Conservation (phyloP, 2,888 invertebrate genomes). For the Arge pagana region DNA sequence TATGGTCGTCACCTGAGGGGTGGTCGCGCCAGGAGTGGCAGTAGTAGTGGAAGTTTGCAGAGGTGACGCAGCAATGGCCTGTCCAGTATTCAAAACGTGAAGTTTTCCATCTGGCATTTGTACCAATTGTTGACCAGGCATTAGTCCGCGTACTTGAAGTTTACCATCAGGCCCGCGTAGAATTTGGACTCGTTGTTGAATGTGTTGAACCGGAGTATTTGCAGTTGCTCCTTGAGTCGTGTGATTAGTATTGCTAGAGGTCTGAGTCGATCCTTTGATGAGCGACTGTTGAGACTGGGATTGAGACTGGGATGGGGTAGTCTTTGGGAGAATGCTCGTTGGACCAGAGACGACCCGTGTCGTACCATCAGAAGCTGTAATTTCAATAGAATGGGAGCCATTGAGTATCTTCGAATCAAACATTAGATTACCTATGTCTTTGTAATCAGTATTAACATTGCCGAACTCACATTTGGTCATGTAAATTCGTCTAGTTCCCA, state of each 20-base stretch:
- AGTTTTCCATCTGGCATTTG: constrained; percentile 93
- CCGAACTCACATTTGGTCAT: constrained; percentile 70
- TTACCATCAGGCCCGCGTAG: constrained; percentile 89
- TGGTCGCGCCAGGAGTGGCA: constrained; percentile 30
- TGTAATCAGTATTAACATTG: too few species aligned
- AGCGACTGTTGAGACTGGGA: constrained; percentile 58
- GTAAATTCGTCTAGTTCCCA: constrained; percentile 70
- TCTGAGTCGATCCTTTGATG: constrained; percentile 59
- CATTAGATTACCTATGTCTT: too few species aligned
- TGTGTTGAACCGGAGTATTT: constrained; percentile 49
- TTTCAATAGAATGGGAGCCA: not conserved
- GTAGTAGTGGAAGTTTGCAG: constrained; percentile 35
- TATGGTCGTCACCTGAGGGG: constrained; percentile 26
- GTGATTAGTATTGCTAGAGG: constrained; percentile 47
- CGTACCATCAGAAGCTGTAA: constrained; percentile 64
- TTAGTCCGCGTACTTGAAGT: constrained; percentile 86
- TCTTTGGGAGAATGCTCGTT: constrained; percentile 63
- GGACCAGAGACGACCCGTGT: constrained; percentile 68
- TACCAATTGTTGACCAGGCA: constrained; percentile 90
- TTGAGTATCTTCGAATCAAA: too few species aligned
- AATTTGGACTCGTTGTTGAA: constrained; percentile 84
- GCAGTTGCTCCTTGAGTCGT: constrained; percentile 53
- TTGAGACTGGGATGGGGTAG: constrained; percentile 49
- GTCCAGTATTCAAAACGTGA: constrained; percentile 77
- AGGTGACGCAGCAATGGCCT: constrained; percentile 61